Conservation (phyloP, 2,888 invertebrate species). For the Cotesia congregata region DNA sequence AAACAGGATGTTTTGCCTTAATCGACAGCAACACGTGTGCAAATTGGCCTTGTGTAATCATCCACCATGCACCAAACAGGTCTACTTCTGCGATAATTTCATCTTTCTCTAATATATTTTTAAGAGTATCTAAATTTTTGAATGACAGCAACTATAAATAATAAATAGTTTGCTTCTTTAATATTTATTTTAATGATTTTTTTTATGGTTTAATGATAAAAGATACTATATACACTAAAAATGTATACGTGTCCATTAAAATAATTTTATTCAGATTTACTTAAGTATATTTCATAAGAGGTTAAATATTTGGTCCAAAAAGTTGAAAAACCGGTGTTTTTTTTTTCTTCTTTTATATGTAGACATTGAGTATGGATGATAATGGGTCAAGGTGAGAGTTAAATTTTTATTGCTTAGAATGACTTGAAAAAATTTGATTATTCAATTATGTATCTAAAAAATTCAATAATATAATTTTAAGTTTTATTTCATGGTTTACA, state of each 20-base stretch:
- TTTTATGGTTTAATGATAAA: background rate
- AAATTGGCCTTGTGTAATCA: conserved; percentile 52
- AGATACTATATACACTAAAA: background rate
- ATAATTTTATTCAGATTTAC: background rate
- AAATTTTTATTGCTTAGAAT: background rate
- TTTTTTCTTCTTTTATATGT: background rate
- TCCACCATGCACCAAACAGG: conserved; percentile 13
- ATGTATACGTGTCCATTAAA: background rate
- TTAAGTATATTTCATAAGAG: background rate
- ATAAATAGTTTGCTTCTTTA: background rate
- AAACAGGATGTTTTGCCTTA: conserved; percentile 57
- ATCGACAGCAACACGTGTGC: conserved; percentile 45
- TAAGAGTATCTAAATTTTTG: background rate
- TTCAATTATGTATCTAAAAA: background rate
- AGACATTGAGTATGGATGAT: conserved; percentile 9
- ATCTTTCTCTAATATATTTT: conserved; percentile 1
- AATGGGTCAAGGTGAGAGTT: conserved; percentile 29
- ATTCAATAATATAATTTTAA: background rate
- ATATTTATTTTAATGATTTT: background rate
- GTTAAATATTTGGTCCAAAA: conserved; percentile 7
- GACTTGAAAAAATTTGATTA: background rate
- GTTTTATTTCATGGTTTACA: background rate
- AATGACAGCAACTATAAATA: background rate
- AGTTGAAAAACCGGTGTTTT: background rate
- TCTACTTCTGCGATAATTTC: conserved; percentile 4